phyloP scores from a whole-genome alignment of 2,113 vertebrate genomes.

The Osmerus eperlanus region DNA sequence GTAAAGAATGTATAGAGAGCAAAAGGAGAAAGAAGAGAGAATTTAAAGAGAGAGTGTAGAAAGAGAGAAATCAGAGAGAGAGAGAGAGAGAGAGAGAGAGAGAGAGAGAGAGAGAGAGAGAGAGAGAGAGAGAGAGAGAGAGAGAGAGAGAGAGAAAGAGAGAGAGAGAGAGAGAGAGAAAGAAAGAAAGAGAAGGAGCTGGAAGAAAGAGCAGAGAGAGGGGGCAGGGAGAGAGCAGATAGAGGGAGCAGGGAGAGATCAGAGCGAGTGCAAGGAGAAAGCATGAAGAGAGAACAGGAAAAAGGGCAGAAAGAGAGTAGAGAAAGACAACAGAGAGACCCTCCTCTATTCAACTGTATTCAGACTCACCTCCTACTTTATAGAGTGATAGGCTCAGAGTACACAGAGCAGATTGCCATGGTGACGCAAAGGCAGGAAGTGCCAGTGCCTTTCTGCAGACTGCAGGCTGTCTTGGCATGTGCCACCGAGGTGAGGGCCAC shows the following conservation, averaged over 20 bases:
- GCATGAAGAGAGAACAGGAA: no score
- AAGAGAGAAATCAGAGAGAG: not conserved
- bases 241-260: not conserved
- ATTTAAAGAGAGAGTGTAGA: not conserved
- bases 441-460: conserved; percentile 30
- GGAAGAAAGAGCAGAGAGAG: no score
- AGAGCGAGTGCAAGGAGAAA: not conserved
- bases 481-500: conserved; percentile 15
- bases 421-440: conserved; percentile 31
- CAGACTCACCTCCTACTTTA: conserved; percentile 27
- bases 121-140: no score
- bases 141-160: not conserved
- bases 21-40: not conserved
- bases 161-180: not conserved
- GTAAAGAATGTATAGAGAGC: not conserved
- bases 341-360: conserved; percentile 33
- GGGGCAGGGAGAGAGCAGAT: no score
- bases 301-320: not conserved
- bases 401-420: conserved; percentile 45
- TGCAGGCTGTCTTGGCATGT: conserved; percentile 41
- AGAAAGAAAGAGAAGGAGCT: conserved; percentile 4
- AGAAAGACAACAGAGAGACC: conserved; percentile 18
- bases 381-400: conserved; percentile 10
- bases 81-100: not conserved
- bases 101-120: conserved; percentile 1